phyloP scores from a whole-genome alignment of 2,113 vertebrate species.

The Otocyon megalotis region DNA sequence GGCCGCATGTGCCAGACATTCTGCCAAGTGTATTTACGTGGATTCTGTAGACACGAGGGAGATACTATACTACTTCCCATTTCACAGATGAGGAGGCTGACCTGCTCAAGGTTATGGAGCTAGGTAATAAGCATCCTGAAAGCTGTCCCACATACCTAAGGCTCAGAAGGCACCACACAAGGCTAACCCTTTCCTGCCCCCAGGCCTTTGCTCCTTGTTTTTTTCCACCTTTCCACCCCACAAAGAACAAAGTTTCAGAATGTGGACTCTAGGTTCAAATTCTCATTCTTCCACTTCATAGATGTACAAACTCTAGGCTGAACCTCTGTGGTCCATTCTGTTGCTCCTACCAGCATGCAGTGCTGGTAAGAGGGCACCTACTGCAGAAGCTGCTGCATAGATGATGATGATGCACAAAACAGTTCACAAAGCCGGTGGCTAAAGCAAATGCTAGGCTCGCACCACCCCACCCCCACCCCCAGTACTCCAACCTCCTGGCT shows the following conservation, averaged over 20 bases:
- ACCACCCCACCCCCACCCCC: too few species aligned
- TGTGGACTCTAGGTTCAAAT: background rate
- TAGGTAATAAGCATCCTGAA: background rate
- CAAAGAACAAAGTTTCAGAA: background rate
- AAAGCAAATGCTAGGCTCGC: background rate
- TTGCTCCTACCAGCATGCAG: background rate
- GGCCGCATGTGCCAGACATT: fast-evolving
- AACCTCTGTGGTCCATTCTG: too few species aligned
- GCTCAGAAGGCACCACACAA: background rate
- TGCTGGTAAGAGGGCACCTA: background rate
- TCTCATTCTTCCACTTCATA: background rate
- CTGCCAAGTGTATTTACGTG: too few species aligned
- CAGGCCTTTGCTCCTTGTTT: background rate
- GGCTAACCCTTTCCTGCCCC: background rate
- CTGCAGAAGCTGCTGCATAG: background rate
- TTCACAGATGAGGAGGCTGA: background rate
- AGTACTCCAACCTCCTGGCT: background rate
- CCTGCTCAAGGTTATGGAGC: background rate
- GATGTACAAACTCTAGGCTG: background rate
- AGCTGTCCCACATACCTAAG: background rate
- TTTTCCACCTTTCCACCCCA: background rate
- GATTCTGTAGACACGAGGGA: background rate
- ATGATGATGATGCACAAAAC: fast-evolving
- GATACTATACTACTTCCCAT: too few species aligned
- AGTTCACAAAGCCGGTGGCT: background rate